Evolutionary conservation across 2,113 vertebrate genomes (phyloP), one percentile per base, ranked within the genome.

Genomic region (Tachysurus vachellii): DNA sequence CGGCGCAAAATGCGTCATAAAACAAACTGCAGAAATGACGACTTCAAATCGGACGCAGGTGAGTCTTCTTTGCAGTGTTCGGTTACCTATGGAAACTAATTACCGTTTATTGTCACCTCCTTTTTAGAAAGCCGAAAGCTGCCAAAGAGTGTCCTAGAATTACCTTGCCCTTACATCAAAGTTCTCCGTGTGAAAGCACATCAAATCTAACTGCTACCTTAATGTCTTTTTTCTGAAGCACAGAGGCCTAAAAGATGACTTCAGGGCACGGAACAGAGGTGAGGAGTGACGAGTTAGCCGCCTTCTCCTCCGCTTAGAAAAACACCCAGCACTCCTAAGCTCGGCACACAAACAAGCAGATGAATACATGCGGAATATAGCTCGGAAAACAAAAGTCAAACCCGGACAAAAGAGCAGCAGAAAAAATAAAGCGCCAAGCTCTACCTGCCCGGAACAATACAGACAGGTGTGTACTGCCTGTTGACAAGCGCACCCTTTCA

Each of bases 361-460:
- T 88, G 85, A 92, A 90, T 87, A 85, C 82, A 84, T 42, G 87
- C 61, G 83, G 62, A 84, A 82, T 83, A 91, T 87, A 56, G 79
- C 79, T 42, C 36, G 54, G 82, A 85, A 92, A 89, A 92, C 88
- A 87, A 90, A 90, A 92, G 75, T 53, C 59, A 28, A 66, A 88
- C 76, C 56, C 61, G 21, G n/a, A 91, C 88, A 89, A 93, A 90
- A 86, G 87, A 84, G 36, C 23, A 53, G 87, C 50, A 83, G 83
- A 86, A 77, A 54, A 64, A 5, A 88, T 36, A 21, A 80, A 12
- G 16, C 14, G 53, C 76, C 89, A 89, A 91, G 92, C 92, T 93
- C 88, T 86, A 82, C 88, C 90, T 93, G 90, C 88, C 86, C 71
- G 90, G 87, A 91, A 94, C 93, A 95, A 94, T 94, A 90, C 54